Base-by-base conservation (phyloP, 2,888 invertebrate species). In the Oxyteleia sp. region DNA sequence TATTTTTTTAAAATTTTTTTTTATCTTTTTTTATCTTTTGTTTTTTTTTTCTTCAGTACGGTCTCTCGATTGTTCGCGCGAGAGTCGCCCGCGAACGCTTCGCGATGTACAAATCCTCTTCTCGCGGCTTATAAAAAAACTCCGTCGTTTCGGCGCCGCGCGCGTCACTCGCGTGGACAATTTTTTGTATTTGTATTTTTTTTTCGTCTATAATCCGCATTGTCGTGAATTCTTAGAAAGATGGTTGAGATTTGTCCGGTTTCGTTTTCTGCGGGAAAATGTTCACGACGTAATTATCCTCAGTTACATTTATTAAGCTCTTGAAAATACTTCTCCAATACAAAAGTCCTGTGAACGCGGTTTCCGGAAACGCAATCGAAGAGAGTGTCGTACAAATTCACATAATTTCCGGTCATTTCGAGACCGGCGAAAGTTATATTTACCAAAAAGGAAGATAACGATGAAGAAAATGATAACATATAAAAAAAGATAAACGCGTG, bases 391-490 rank as follows among this genome's bases (percentile, higher is more conserved):
- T 78, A 69, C 51, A 66, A 66, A 53, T 51, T 78, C 41, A 32
- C 35, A 55, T 53, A 75, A 72, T 29, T 43, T 43, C 26, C 64
- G 53, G 49, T 63, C 41, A 32, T 55, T 61, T 35, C 59, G 64
- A 61, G 55, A 26, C 26, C 35, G 57, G 18, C 63, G 64, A 68
- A 55, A 76, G 43, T 81, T 87, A 85, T 75, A 83, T 80, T 87
- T 63, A 68, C 74, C 87, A 86, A 86, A 84, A 86, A 80, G 78
- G 74, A 81, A 63, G 53, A 63, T 64, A 81, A 85, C 82, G 85
- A 80, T 75, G 66, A 82, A 55, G 35, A 29, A 76, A 38, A 26
- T 66, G 35, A 51, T 38, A 43, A 69, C 23, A 29, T 15, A 16
- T n/a, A n/a, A n/a, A 55, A 49, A 66, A 23, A 51, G 13, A 18